phyloP scores from a whole-genome alignment of 2,888 invertebrate species.

The Villa cingulata region DNA sequence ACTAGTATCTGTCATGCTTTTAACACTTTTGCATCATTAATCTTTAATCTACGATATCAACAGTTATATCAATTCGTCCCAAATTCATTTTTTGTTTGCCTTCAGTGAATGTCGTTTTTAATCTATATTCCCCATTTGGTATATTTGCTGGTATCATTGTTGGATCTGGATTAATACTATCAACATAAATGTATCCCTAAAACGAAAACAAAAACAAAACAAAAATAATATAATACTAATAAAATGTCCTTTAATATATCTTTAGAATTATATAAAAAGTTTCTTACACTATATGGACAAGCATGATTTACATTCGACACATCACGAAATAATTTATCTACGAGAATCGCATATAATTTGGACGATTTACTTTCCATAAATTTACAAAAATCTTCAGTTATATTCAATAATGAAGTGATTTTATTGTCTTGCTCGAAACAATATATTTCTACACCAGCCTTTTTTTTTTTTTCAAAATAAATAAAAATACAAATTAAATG shows the following conservation, averaged over 20 bases:
- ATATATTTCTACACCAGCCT: no score
- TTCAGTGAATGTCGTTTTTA: no score
- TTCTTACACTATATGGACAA: conserved; percentile 7
- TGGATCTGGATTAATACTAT: conserved; percentile 8
- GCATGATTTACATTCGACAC: conserved; percentile 6
- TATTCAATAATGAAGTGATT: conserved; percentile 3
- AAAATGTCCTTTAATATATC: no score
- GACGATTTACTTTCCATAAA: conserved; percentile 8
- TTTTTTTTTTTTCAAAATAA: no score
- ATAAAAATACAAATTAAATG: no score
- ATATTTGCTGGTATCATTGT: conserved; percentile 3
- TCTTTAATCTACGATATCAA: no score
- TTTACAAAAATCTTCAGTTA: conserved; percentile 8
- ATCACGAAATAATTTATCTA: conserved; percentile 8
- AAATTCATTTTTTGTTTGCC: no score
- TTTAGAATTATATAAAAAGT: not conserved
- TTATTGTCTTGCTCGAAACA: not conserved
- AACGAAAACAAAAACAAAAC: not conserved
- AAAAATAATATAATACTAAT: no score
- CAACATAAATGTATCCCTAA: conserved; percentile 7
- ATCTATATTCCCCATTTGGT: conserved; percentile 4
- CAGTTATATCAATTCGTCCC: no score
- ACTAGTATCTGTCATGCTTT: no score
- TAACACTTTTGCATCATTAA: no score
- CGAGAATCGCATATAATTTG: conserved; percentile 5